phyloP scores from a whole-genome alignment of 1,140 invertebrate species.

The Drosophila guanche region DNA sequence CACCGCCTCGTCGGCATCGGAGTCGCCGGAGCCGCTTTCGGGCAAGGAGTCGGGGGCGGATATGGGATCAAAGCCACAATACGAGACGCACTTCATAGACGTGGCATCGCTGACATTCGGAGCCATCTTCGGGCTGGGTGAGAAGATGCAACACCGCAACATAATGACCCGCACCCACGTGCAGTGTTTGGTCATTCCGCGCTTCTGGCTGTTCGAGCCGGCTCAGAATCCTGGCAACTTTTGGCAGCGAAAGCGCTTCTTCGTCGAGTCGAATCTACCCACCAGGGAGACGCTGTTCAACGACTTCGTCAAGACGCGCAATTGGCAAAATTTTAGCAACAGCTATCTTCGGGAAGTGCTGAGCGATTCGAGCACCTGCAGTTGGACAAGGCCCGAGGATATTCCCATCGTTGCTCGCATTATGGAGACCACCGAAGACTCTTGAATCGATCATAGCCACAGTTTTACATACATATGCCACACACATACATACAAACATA shows the following conservation, averaged over 20 bases:
- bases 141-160: constrained; percentile 84
- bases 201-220: constrained; percentile 85
- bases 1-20: constrained; percentile 8
- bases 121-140: constrained; percentile 84
- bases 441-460: neutral
- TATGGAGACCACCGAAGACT: constrained; percentile 53
- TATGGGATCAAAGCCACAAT: neutral
- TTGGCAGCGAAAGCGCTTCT: constrained; percentile 85
- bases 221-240: constrained; percentile 85
- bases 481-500: too few relatives aligned
- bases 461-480: too few relatives aligned
- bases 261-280: constrained; percentile 85
- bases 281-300: constrained; percentile 83
- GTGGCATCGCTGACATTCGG: constrained; percentile 76
- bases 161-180: constrained; percentile 85
- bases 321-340: constrained; percentile 84
- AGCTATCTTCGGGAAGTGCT: constrained; percentile 73
- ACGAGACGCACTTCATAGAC: constrained; percentile 72
- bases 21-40: too few relatives aligned
- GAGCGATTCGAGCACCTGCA: constrained; percentile 10
- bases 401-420: constrained; percentile 75
- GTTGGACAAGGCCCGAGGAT: constrained; percentile 57
- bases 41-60: neutral
- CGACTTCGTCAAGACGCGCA: constrained; percentile 84
- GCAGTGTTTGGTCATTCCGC: constrained; percentile 85